phyloP scores from a whole-genome alignment of 2,888 invertebrate species.

The Ditula angustiorana region DNA sequence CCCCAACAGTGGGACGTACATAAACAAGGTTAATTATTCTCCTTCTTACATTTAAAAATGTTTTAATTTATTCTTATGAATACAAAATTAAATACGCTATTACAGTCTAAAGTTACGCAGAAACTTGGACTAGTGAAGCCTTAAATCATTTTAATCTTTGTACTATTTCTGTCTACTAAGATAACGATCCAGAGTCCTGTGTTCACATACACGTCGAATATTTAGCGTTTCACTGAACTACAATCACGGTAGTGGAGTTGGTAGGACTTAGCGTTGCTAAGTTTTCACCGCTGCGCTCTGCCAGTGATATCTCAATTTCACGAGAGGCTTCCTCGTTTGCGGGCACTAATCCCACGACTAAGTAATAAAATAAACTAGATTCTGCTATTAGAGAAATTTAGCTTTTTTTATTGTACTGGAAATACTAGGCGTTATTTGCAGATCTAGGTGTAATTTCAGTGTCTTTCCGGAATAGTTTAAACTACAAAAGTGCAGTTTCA shows the following conservation, averaged over 20 bases:
- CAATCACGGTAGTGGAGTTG: slow-evolving; percentile 61
- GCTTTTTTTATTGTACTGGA: not conserved
- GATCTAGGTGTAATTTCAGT: not conserved
- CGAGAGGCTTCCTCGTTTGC: slow-evolving; percentile 69
- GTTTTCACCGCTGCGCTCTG: slow-evolving; percentile 74
- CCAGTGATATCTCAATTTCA: slow-evolving; percentile 74
- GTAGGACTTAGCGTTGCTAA: slow-evolving; percentile 79
- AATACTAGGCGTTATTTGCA: too few species aligned
- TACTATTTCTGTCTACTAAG: not conserved
- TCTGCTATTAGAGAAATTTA: slow-evolving; percentile 2
- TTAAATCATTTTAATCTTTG: too few species aligned
- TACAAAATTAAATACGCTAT: not conserved
- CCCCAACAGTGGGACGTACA: too few species aligned
- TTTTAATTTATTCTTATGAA: too few species aligned
- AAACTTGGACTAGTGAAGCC: not conserved
- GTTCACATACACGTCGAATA: not conserved
- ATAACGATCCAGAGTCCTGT: not conserved
- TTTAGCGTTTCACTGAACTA: slow-evolving; percentile 47
- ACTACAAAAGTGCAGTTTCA: too few species aligned
- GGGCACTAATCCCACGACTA: slow-evolving; percentile 67
- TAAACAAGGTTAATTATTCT: too few species aligned
- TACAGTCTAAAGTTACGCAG: not conserved
- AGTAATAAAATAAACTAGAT: slow-evolving; percentile 59
- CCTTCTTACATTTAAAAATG: too few species aligned
- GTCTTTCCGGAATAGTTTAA: too few species aligned